Percentiles rank a stretch among this genome's conserved stretches.
phyloP scores from a whole-genome alignment of 1,140 invertebrate genomes.

The Pollicipes pollicipes region DNA sequence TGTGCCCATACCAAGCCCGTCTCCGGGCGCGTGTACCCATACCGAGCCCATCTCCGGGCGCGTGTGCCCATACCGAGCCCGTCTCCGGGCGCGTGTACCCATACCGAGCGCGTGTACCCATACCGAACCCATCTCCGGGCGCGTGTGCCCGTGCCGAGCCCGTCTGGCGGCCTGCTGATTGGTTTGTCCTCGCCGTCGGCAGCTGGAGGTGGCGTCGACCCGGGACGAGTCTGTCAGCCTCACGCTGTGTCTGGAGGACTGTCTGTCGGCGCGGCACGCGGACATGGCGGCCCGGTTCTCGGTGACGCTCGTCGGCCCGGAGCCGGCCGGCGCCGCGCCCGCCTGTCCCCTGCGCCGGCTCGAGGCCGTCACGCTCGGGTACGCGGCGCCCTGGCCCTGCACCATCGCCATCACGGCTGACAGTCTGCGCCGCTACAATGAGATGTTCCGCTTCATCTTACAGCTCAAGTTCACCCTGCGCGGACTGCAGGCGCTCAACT shows the following conservation, averaged over 20 bases:
- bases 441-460: background rate
- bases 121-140: too few relatives aligned
- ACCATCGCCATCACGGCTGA: background rate
- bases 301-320: background rate
- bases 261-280: conserved; percentile 32
- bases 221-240: conserved; percentile 29
- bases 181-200: too few relatives aligned
- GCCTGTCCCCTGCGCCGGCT: background rate
- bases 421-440: background rate
- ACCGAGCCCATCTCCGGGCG: too few relatives aligned
- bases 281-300: conserved; percentile 27
- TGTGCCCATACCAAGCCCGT: too few relatives aligned
- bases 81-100: too few relatives aligned
- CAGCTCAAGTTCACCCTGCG: background rate
- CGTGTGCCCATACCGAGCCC: too few relatives aligned
- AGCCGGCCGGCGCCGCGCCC: too few relatives aligned
- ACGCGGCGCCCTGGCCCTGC: background rate
- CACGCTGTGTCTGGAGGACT: conserved; percentile 33
- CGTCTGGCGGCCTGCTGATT: too few relatives aligned
- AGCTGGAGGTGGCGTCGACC: conserved; percentile 23
- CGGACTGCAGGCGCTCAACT: background rate
- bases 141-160: too few relatives aligned
- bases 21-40: too few relatives aligned
- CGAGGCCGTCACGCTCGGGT: background rate
- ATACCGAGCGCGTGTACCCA: too few relatives aligned